Evolutionary conservation across 2,113 vertebrate genomes (phyloP), one percentile per base, ranked within the genome.

Genomic region (Lipotes vexillifer): DNA sequence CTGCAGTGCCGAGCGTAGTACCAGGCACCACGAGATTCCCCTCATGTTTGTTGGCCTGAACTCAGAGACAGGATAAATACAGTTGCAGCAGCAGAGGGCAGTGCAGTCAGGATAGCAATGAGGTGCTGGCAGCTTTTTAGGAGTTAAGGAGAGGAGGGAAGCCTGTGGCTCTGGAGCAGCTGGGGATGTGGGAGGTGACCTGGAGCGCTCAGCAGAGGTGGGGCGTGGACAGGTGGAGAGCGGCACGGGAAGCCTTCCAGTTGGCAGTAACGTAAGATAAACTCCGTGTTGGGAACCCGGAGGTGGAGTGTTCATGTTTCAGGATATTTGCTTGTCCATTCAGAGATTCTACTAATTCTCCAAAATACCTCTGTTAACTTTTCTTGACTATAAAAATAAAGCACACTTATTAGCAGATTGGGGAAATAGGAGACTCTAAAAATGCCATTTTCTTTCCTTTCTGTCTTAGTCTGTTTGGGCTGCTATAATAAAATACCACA

Each of bases 221-320:
- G 46, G 65, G 3, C 3, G 0, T 25, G 57, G 63, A n/a, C 0
- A 14, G 63, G 14, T 6, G 65, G 57, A 27, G 33, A 66, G 75
- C 11, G 1, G 15, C 20, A 1, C 49, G 12, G 52, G 2, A 4
- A 63, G 8, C 17, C 7, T 27, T 38, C 33, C 69, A 41, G 17
- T 1, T 55, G 21, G 33, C 41, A 57, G 63, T 5, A 23, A 13
- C 14, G 15, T 33, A 14, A n/a, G 78, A 36, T 33, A 7, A 25
- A 5, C 15, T 14, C 44, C 3, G 0, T 31, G 15, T 25, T 44
- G 31, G n/a, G 46, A 12, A 6, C 46, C 1, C 17, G 80, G 46
- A 69, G 7, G 11, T 10, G 12, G 41, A 21, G 21, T 44, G 66
- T 41, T n/a, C 33, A 17, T 9, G 17, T 17, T 17, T 49, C 23